Base-by-base conservation (phyloP, 2,797 vertebrate genomes). In the Cygnus olor region DNA sequence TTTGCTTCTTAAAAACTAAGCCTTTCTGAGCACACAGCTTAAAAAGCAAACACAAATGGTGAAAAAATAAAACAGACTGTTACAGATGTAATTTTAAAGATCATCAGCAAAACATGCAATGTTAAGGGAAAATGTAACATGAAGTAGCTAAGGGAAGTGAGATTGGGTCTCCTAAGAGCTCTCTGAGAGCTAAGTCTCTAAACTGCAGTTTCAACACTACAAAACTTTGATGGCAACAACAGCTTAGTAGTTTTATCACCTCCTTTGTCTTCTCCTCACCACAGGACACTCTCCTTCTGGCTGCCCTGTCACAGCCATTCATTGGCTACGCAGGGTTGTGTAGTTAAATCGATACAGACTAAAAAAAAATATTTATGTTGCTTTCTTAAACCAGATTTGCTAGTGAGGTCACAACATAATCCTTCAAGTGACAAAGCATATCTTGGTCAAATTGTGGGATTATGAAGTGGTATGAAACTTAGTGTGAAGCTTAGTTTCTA, bases 1-100 rank as follows among this genome's bases (percentile, higher is more conserved):
- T 85, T 89, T 96, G 16, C 44, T 89, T 36, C 60, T 94, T 86
- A 51, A 30, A 78, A 95, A 22, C 34, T 69, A 53, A 88, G 25
- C 16, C n/a, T 63, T 94, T 91, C 92, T 85, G 80, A 70, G 10
- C 21, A 82, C 54, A 10, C 4, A 7, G 14, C 4, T 96, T 72
- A 82, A 87, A 96, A 7, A 53, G 6, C 5, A 82, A 80, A 92
- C 80, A 93, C 68, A 70, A 51, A 72, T 7, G 54, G 17, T 7
- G 12, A 36, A 79, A 57, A 53, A 53, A 53, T 14, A 51, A 53
- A 53, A 51, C 9, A 53, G 51, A 53, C 11, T 53, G 3, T 61
- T 80, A 65, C 18, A 81, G 16, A 49, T 58, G 13, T 49, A 80
- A 83, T 6, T 68, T 73, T 47, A 90, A 83, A 66, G 15, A 64